Conservation (phyloP, 1,140 invertebrate genomes). For the Drosophila kikkawai region DNA sequence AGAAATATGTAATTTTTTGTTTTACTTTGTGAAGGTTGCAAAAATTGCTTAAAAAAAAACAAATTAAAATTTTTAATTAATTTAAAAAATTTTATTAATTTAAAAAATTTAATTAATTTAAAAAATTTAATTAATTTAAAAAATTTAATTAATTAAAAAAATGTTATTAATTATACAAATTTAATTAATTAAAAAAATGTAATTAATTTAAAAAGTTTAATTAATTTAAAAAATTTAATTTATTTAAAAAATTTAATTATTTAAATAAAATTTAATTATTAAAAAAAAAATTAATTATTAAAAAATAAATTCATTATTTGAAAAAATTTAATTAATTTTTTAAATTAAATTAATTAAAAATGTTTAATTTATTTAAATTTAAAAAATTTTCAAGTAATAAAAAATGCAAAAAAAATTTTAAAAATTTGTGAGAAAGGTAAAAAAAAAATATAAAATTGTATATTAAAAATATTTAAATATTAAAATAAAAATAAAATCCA, state of each 20-base stretch:
- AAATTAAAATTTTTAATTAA: neutral
- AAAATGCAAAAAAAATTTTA: neutral
- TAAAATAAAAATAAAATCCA: neutral
- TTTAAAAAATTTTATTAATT: no score
- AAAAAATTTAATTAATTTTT: neutral
- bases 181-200: neutral
- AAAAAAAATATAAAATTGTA: neutral
- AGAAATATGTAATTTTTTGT: neutral
- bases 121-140: neutral
- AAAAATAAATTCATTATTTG: no score
- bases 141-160: neutral
- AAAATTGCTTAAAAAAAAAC: neutral
- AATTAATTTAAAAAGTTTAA: neutral
- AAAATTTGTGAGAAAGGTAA: neutral
- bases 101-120: no score
- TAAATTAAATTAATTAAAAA: no score
- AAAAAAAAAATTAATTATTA: no score
- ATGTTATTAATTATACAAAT: no score
- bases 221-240: no score
- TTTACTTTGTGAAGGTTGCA: neutral
- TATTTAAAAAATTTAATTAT: no score
- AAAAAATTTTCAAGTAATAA: neutral
- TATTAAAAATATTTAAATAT: neutral
- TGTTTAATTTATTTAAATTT: no score
- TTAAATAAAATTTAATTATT: no score